Evolutionary conservation across 2,113 vertebrate species (phyloP).

Genomic region (Chloropsis hardwickii): DNA sequence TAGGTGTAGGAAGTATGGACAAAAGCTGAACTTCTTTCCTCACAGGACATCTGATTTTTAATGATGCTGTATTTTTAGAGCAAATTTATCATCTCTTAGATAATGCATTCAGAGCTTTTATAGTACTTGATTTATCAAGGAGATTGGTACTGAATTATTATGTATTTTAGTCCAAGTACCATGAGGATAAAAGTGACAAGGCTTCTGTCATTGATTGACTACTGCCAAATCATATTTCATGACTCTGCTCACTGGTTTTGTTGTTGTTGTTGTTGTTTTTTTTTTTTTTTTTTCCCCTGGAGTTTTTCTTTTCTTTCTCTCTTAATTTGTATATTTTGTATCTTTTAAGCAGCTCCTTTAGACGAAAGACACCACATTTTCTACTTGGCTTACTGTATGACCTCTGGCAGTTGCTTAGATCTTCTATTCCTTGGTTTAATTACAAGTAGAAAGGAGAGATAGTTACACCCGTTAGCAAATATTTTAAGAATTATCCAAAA

Average conservation of each 20-base stretch:
- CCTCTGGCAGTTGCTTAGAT: neutral
- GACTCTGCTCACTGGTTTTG: neutral
- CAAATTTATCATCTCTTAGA: conserved; percentile 63
- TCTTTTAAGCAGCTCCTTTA: neutral
- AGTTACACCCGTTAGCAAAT: neutral
- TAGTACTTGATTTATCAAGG: conserved; percentile 61
- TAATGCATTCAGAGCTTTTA: conserved; percentile 65
- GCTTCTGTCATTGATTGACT: conserved; percentile 42
- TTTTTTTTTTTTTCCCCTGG: neutral
- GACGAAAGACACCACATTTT: neutral
- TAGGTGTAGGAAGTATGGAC: neutral
- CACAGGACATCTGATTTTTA: conserved; percentile 7
- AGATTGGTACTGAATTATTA: conserved; percentile 23
- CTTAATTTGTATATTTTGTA: neutral
- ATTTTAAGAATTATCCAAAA: neutral
- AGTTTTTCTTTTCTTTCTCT: neutral
- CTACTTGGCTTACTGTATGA: neutral
- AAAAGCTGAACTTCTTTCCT: neutral
- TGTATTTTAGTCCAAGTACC: conserved; percentile 58
- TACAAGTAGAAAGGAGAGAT: neutral
- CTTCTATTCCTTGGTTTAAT: neutral
- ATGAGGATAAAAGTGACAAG: conserved; percentile 40
- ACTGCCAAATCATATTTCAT: conserved; percentile 62
- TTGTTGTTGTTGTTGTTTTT: too few relatives aligned
- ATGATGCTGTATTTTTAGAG: conserved; percentile 48